phyloP scores from a whole-genome alignment of 2,888 invertebrate genomes.

The Parnassius apollo region DNA sequence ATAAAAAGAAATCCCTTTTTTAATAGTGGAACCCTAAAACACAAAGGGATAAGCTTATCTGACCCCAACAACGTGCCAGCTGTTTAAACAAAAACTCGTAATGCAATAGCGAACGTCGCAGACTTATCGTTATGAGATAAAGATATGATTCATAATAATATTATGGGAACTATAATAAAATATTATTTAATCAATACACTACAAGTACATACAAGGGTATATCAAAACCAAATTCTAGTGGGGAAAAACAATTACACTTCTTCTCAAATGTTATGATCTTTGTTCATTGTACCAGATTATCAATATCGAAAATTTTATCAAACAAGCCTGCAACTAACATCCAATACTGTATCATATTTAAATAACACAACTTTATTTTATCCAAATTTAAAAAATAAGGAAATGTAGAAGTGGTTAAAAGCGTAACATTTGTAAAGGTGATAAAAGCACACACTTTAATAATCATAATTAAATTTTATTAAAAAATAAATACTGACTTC shows the following conservation, averaged over 20 bases:
- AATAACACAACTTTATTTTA: too few species aligned
- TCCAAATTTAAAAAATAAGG: too few species aligned
- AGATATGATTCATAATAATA: neutral
- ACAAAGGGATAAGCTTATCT: neutral
- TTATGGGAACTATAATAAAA: neutral
- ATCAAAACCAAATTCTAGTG: neutral
- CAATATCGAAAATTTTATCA: neutral
- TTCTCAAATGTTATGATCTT: conserved; percentile 34
- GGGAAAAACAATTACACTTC: neutral
- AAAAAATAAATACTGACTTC: too few species aligned
- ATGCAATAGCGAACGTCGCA: neutral
- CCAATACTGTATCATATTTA: too few species aligned
- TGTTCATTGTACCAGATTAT: conserved; percentile 43
- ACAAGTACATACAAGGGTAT: neutral
- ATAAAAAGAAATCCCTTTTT: too few species aligned
- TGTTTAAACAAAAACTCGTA: conserved; percentile 16
- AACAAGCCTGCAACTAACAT: too few species aligned
- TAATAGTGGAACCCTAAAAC: neutral
- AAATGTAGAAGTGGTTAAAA: too few species aligned
- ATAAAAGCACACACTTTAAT: too few species aligned
- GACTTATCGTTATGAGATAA: neutral
- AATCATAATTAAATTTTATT: too few species aligned
- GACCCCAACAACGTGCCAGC: conserved; percentile 16
- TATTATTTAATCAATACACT: neutral
- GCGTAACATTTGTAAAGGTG: too few species aligned